These are phyloP conservation scores for Globodera ellingtonae DNA, from an alignment of 1,140 invertebrate species.

Conservation along the genomic window DNA sequence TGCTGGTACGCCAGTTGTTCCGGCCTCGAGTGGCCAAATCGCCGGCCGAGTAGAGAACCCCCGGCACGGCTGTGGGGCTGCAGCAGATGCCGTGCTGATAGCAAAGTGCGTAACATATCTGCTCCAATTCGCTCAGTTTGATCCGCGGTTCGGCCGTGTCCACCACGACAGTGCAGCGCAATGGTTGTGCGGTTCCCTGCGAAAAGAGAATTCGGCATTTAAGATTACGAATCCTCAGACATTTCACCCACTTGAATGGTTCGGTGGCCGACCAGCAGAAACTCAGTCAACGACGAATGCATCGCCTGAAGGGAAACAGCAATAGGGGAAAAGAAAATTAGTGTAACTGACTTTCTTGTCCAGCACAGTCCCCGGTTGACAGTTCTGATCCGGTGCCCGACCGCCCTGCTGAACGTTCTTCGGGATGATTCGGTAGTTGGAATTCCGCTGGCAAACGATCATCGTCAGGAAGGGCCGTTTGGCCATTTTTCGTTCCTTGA, in stretches of 20 bases:
- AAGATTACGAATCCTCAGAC: neutral
- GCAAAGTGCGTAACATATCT: slow-evolving; percentile 13
- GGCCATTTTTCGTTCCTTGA: slow-evolving; percentile 1
- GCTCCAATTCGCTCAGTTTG: slow-evolving; percentile 26
- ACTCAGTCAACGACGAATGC: slow-evolving; percentile 37
- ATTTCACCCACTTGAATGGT: slow-evolving; percentile 32
- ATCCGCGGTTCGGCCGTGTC: slow-evolving; percentile 10
- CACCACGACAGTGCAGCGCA: slow-evolving; percentile 38
- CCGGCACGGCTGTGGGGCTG: neutral
- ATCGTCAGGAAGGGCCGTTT: slow-evolving; percentile 29
- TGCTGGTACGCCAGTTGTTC: too few relatives aligned
- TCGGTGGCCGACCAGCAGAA: slow-evolving; percentile 31
- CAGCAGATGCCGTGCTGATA: slow-evolving; percentile 18
- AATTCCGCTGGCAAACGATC: slow-evolving; percentile 9
- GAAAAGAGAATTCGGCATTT: neutral
- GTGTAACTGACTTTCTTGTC: neutral
- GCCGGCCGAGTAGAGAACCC: slow-evolving; percentile 1
- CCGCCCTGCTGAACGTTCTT: slow-evolving; percentile 10
- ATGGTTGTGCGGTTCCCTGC: slow-evolving; percentile 39
- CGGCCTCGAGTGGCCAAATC: too few relatives aligned
- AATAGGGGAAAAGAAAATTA: too few relatives aligned
- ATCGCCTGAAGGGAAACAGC: slow-evolving; percentile 1
- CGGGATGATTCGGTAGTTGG: slow-evolving; percentile 33
- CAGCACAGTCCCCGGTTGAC: slow-evolving; percentile 37
- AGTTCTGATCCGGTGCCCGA: slow-evolving; percentile 32